Conservation (phyloP, 2,888 invertebrate genomes). For the Bombylius discolor region DNA sequence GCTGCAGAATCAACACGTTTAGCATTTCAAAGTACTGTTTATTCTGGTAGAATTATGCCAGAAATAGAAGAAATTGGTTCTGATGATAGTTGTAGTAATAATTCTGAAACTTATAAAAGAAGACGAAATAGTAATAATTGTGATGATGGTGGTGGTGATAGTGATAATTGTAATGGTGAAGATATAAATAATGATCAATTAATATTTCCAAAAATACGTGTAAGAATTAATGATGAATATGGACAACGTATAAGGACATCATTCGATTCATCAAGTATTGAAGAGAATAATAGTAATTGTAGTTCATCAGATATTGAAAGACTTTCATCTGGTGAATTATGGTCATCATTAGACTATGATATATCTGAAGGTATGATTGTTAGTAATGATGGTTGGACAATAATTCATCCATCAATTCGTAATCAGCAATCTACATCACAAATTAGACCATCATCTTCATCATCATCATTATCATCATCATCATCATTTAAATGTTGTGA, state of each 20-base stretch:
- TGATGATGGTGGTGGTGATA: neutral
- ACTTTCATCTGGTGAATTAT: neutral
- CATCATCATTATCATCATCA: neutral
- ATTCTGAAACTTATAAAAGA: neutral
- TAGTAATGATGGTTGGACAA: constrained; percentile 4
- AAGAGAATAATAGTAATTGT: neutral
- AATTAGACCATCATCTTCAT: no score
- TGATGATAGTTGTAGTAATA: constrained; percentile 1
- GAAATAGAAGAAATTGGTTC: constrained; percentile 17
- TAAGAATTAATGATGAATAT: constrained; percentile 17
- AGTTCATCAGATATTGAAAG: neutral
- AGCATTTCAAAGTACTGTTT: neutral
- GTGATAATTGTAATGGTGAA: no score
- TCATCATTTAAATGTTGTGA: constrained; percentile 3
- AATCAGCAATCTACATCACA: no score
- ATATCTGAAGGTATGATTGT: neutral
- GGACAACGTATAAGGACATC: constrained; percentile 16
- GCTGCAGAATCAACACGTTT: constrained; percentile 4
- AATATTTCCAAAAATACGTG: constrained; percentile 6
- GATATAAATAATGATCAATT: neutral
- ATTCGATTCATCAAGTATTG: constrained; percentile 15
- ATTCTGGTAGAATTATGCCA: constrained; percentile 2
- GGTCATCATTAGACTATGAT: constrained; percentile 6
- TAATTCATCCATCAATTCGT: neutral
- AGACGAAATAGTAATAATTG: neutral